Percentiles rank a stretch among this genome's conserved stretches.
These are phyloP conservation scores for Sylvilagus floridanus DNA, from an alignment of 2,797 vertebrate species.

Conservation along the genomic window DNA sequence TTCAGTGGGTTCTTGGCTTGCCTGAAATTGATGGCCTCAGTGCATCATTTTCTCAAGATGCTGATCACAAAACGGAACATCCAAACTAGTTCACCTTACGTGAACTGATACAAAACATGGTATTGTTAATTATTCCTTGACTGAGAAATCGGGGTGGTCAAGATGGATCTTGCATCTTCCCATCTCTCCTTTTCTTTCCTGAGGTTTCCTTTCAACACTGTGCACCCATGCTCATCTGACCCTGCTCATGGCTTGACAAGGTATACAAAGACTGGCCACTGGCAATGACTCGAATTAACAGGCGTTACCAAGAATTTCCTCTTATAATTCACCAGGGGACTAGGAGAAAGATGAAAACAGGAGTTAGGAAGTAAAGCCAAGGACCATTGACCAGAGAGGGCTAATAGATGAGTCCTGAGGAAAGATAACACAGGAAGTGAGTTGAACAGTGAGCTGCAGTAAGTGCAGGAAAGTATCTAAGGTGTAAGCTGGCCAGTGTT, in stretches of 20 bases:
- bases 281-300: neutral
- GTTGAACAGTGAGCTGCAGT: neutral
- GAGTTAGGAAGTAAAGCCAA: neutral
- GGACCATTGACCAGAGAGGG: neutral
- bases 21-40: neutral
- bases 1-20: neutral
- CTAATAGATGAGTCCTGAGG: neutral
- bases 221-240: neutral
- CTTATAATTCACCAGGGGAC: neutral
- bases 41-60: neutral
- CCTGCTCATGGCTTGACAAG: neutral
- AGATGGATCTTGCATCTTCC: neutral
- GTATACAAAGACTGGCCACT: neutral
- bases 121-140: neutral
- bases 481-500: neutral
- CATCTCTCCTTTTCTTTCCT: neutral
- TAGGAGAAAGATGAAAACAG: neutral
- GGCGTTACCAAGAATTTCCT: neutral
- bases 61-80: neutral
- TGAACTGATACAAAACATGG: neutral
- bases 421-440: neutral
- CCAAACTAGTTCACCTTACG: neutral
- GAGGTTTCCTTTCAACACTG: neutral
- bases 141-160: neutral
- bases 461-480: neutral